Evolutionary conservation across 2,888 invertebrate genomes (phyloP), one percentile per base, ranked within the genome.

Genomic region (Microctonus brassicae): DNA sequence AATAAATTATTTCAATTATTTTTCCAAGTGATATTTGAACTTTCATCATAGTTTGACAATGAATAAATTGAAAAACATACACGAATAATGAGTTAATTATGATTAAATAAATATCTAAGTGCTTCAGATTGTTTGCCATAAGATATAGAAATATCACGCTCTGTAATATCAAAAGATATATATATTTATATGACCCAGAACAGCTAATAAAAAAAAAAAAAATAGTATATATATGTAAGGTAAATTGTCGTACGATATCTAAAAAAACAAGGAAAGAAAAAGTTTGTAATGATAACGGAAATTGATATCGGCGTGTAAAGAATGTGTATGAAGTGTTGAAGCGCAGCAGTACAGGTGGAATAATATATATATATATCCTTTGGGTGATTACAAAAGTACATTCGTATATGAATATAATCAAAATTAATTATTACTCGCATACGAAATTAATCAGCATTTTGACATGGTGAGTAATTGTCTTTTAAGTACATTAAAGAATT

Each of bases 381-480:
- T 1, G 5, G 11, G 24, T 11, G 26, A 24, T 26, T 13, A 26
- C 24, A 22, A 26, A 22, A n/a, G 13, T 17, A n/a, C 24, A 22
- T 55, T 13, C 26, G 26, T 26, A 26, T 55, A n/a, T n/a, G n/a
- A n/a, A 29, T 7, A 55, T 20, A 47, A 17, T 47, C 24, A 13
- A 6, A 26, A 55, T 55, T 55, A 13, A 55, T 24, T 55, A 22
- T 47, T 20, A 6, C 17, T 47, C 47, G 17, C 47, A 47, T 17
- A 47, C 47, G 47, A 20, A 2, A 39, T 39, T 39, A 63, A 63
- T n/a, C 26, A 17, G 39, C 22, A 63, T 47, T 47, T 29, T 24
- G 42, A 42, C 11, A 63, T 63, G 63, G 63, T 63, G 63, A 63
- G 63, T 63, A n/a, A 62, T 63, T n/a, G 17, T 29, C 17, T 26